Conservation (phyloP, 2,113 vertebrate species). For the Spea bombifrons region DNA sequence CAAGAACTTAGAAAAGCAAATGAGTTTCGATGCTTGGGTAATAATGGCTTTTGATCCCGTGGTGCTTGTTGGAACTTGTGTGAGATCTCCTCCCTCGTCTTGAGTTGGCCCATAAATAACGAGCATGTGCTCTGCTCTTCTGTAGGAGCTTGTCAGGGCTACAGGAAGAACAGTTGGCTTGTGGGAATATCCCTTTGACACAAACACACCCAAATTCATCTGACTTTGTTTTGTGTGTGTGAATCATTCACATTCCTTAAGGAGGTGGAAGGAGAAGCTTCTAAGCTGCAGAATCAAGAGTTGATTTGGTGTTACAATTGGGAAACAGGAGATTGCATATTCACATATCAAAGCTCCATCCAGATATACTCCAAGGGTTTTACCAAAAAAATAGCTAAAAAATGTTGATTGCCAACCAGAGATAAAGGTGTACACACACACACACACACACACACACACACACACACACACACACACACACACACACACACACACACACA, state of each 20-base stretch:
- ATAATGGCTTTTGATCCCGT: constrained; percentile 11
- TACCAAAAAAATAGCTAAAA: too few species aligned
- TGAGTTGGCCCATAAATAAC: neutral
- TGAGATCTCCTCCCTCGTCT: neutral
- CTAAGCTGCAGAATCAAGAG: constrained; percentile 6
- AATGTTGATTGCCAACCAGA: too few species aligned
- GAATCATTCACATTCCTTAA: constrained; percentile 17
- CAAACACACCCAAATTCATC: neutral
- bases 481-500: too few species aligned
- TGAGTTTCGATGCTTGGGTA: constrained; percentile 1
- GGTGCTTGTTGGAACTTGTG: constrained; percentile 29
- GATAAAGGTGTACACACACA: too few species aligned
- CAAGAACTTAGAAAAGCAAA: neutral
- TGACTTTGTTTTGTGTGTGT: neutral
- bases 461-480: too few species aligned
- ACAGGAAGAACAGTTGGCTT: neutral
- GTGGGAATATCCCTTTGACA: constrained; percentile 4
- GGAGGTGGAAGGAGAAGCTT: constrained; percentile 9
- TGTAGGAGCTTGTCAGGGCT: neutral
- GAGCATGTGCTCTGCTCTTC: neutral
- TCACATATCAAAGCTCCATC: too few species aligned
- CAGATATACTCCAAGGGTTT: too few species aligned
- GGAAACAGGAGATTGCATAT: too few species aligned
- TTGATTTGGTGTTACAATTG: neutral
- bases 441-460: too few species aligned